Conservation (phyloP, 2,888 invertebrate species). For the Lingula anatina region DNA sequence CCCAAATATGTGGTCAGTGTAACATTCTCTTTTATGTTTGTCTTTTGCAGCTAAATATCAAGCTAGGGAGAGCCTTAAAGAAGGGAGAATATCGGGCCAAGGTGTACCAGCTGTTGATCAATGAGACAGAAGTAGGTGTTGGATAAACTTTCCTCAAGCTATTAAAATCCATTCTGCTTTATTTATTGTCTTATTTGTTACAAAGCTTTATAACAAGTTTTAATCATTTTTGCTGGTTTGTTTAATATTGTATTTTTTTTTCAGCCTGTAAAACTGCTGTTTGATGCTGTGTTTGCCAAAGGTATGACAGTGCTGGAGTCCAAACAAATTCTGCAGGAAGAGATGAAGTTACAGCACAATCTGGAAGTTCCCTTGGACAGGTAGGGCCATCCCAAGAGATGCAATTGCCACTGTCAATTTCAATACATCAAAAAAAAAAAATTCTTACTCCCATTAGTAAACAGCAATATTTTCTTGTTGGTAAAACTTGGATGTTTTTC, state of each 20-base stretch:
- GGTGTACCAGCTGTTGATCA: constrained; percentile 56
- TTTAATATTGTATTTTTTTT: no score
- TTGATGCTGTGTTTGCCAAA: constrained; percentile 63
- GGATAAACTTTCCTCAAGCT: background rate
- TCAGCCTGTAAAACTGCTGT: constrained; percentile 60
- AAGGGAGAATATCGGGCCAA: constrained; percentile 66
- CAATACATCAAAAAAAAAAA: no score
- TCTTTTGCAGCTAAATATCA: constrained; percentile 57
- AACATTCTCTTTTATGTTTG: no score
- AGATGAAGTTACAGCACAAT: constrained; percentile 59
- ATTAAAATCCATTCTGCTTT: background rate
- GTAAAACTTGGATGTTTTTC: background rate
- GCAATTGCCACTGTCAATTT: no score
- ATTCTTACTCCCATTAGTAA: no score
- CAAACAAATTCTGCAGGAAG: constrained; percentile 63
- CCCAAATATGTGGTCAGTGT: no score
- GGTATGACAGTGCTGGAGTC: constrained; percentile 63
- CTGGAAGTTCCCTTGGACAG: constrained; percentile 61
- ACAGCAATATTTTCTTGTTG: background rate
- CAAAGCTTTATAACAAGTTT: no score
- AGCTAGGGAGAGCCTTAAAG: constrained; percentile 64
- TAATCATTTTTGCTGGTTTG: no score
- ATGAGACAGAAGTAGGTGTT: constrained; percentile 50
- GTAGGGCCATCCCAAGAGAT: no score
- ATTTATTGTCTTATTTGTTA: background rate